These are phyloP conservation scores for Melinaea menophilus DNA, from an alignment of 2,888 invertebrate genomes.

Conservation along the genomic window DNA sequence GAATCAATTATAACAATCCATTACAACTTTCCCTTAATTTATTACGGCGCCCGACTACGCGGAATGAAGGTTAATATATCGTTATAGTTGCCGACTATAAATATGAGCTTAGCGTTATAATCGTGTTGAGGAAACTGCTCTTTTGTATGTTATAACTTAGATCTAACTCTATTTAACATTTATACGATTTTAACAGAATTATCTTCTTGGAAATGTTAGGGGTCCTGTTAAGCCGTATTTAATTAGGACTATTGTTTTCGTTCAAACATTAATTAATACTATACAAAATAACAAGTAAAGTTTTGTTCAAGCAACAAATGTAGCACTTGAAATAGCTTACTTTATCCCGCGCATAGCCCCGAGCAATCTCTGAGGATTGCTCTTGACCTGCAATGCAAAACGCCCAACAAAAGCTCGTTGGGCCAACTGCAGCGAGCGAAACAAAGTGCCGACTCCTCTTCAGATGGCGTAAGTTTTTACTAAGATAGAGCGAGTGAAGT, in stretches of 20 bases:
- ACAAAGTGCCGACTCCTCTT: conserved; percentile 36
- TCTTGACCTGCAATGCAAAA: conserved; percentile 67
- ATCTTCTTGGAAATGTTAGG: neutral
- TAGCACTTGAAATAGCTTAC: conserved; percentile 29
- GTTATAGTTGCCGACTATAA: conserved; percentile 16
- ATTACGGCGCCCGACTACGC: conserved; percentile 39
- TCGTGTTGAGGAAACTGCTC: neutral
- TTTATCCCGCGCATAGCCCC: conserved; percentile 37
- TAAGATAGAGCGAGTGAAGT: conserved; percentile 23
- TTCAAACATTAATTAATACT: conserved; percentile 3
- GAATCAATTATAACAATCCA: conserved; percentile 57
- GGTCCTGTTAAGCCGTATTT: neutral
- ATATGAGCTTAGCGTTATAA: conserved; percentile 6
- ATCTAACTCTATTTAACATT: neutral
- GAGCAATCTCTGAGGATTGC: conserved; percentile 59
- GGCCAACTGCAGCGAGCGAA: conserved; percentile 37
- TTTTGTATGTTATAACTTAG: neutral
- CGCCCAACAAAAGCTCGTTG: conserved; percentile 52
- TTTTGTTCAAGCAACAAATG: conserved; percentile 14
- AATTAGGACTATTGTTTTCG: neutral
- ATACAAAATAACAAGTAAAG: conserved; percentile 2
- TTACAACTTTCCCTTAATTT: conserved; percentile 46
- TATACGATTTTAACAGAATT: neutral
- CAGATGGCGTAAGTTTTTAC: conserved; percentile 27
- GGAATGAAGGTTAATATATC: conserved; percentile 26